Evolutionary conservation across 30 jellyfish, hydroid and myxozoan genomes (phyloP), one percentile per base, ranked within the genome.

Genomic region (Chironex yamaguchii): DNA sequence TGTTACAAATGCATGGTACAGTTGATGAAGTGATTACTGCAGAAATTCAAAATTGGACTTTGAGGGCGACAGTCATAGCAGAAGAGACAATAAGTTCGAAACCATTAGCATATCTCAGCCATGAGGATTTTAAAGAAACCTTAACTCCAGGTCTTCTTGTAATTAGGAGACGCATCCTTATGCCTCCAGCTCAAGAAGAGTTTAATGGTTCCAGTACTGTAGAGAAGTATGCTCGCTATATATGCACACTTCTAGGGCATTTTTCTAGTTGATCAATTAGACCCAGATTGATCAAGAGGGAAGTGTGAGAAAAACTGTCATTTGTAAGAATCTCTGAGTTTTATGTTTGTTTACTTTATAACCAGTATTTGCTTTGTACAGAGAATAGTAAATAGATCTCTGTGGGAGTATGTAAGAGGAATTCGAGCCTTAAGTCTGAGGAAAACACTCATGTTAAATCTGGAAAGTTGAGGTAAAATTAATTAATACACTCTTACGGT

Each of bases 21-120:
- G 78, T 2, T 6, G 75, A 29, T 29, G 78, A 29, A 70, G 29
- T 13, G 77, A 4, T 4, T 28, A 2, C 29, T 70, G 29, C 67
- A 66, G 67, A 22, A 28, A 27, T 25, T 22, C 80, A 3, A 66
- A 24, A 66, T 66, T 66, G 67, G 23, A 23, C 23, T 66, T 3
- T 29, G 80, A 66, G 25, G 80, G 84, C 36, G 17, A 70, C 36
- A 2, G 29, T 71, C 2, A 71, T 32, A 70, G 29, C 36, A 4
- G 84, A 70, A 70, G 84, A 71, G 73, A 70, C 77, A 33, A 70
- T 70, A 6, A 70, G 36, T 33, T 70, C 84, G 36, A 31, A 70
- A 31, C 84, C 75, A 14, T 33, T 70, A 24, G 29, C 84, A 70
- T 31, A 70, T 70, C 24, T 70, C n/a, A n/a, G n/a, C n/a, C n/a